These are phyloP conservation scores for Ictalurus furcatus DNA, from an alignment of 2,113 vertebrate species.

Conservation along the genomic window DNA sequence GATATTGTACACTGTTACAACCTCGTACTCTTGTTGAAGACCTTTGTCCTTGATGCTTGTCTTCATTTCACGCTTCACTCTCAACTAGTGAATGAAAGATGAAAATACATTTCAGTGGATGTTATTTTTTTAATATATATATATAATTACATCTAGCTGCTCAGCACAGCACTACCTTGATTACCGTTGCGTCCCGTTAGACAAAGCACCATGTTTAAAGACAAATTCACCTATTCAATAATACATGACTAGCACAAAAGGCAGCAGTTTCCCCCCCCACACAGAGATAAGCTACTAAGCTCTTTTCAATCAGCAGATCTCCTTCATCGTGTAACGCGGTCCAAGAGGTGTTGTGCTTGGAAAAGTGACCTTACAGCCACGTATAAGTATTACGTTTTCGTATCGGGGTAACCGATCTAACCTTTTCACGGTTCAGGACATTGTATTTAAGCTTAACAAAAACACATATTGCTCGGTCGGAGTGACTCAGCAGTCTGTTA, in stretches of 20 bases:
- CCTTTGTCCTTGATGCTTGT: not conserved
- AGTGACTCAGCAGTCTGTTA: not conserved
- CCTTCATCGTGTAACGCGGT: not conserved
- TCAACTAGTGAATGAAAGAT: not conserved
- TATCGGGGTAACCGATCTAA: not conserved
- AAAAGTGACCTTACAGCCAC: not conserved
- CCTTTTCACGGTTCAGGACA: not conserved
- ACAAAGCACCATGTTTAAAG: not conserved
- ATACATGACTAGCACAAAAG: conserved; percentile 3
- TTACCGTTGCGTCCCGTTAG: not conserved
- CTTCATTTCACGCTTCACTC: not conserved
- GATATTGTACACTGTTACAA: not conserved
- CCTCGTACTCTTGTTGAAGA: not conserved
- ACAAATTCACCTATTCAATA: not conserved
- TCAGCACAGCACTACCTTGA: not conserved
- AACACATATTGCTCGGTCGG: too few relatives aligned
- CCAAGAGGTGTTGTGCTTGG: not conserved
- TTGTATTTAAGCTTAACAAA: not conserved
- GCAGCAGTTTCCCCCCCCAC: not conserved
- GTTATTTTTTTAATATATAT: too few relatives aligned
- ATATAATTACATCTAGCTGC: not conserved
- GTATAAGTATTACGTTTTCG: not conserved
- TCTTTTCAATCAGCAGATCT: not conserved
- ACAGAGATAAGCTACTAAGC: not conserved
- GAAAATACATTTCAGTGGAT: not conserved